phyloP scores from a whole-genome alignment of 53 echinoderm and acorn worm species.

The Astropecten irregularis region DNA sequence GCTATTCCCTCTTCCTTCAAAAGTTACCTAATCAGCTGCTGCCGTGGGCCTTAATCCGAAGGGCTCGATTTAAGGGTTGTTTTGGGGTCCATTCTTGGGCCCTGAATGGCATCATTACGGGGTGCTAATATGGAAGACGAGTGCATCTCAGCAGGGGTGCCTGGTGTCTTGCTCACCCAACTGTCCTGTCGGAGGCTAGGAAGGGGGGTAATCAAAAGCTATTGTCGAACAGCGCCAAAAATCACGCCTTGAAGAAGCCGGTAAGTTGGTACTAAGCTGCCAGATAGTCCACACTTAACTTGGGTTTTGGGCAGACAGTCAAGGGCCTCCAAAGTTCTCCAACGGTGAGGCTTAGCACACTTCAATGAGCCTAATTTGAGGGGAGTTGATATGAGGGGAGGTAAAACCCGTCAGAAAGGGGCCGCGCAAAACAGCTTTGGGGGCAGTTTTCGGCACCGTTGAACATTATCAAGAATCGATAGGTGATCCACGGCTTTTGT shows the following conservation, averaged over 20 bases:
- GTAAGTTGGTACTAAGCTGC: conserved; percentile 26
- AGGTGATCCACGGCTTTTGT: conserved; percentile 3
- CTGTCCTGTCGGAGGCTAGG: too few species aligned
- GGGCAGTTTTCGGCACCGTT: conserved; percentile 29
- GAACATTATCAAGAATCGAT: conserved; percentile 10
- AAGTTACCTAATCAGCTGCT: too few species aligned
- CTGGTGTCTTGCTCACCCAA: background rate
- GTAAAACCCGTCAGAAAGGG: background rate
- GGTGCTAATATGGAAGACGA: conserved; percentile 22
- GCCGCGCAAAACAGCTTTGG: background rate
- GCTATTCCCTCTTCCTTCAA: too few species aligned
- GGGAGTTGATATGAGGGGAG: too few species aligned
- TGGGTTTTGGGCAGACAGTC: background rate
- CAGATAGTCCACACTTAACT: conserved; percentile 10
- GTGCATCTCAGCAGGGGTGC: conserved; percentile 4
- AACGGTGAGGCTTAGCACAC: background rate
- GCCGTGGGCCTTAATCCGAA: too few species aligned
- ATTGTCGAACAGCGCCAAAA: conserved; percentile 21
- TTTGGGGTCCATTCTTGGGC: background rate
- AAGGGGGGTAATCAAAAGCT: conserved; percentile 1
- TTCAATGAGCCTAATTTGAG: background rate
- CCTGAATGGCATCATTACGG: conserved; percentile 30
- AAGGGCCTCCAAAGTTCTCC: conserved; percentile 5
- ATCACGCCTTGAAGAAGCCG: conserved; percentile 40
- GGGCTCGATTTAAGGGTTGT: conserved; percentile 37